Evolutionary conservation across 2,113 vertebrate genomes (phyloP), one percentile per base, ranked within the genome.

Genomic region (Neolamprologus modestus): DNA sequence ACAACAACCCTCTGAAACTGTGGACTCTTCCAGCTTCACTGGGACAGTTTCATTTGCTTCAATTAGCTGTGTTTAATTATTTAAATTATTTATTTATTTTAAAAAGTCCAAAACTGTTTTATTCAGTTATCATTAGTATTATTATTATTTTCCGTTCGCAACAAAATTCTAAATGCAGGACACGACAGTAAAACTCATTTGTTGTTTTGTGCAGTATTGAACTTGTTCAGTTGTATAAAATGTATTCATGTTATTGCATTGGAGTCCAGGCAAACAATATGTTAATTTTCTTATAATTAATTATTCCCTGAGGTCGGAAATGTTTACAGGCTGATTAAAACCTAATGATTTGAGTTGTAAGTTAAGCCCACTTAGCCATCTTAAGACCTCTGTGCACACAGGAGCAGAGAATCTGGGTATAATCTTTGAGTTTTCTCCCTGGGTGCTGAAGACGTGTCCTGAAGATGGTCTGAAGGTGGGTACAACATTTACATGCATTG

Each of bases 391-490:
- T 82, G 7, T 31, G 31, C 26, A n/a, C 63, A 87, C 82, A 99
- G 99, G 99, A 47, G 95, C 96, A 59, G 99, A 99, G 91, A 99
- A 99, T 87, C 93, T 99, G 89, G 96, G 97, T 19, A 97, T 99
- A 80, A 98, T 99, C 55, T 99, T 99, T 92, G 98, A 98, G 85
- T 99, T 99, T 93, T 98, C 98, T 3, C 93, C 98, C 3, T 99
- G 99, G 99, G 98, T 99, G 87, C 94, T 99, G 42, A 98, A 99
- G 95, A 97, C 96, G 68, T 98, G 97, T 88, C 97, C 99, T 16
- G 99, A 99, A 83, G 99, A 99, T 71, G 99, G 99, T 4, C 93
- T 99, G 81, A 99, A 99, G 97, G 99, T 98, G 88, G 9, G 86
- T 21, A 16, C 21, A 79, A 80, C 11, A 37, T 81, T 53, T 8